Percentiles rank a stretch among this genome's conserved stretches.
These are phyloP conservation scores for Cantharis lateralis DNA, from an alignment of 2,888 invertebrate species.

Conservation along the genomic window DNA sequence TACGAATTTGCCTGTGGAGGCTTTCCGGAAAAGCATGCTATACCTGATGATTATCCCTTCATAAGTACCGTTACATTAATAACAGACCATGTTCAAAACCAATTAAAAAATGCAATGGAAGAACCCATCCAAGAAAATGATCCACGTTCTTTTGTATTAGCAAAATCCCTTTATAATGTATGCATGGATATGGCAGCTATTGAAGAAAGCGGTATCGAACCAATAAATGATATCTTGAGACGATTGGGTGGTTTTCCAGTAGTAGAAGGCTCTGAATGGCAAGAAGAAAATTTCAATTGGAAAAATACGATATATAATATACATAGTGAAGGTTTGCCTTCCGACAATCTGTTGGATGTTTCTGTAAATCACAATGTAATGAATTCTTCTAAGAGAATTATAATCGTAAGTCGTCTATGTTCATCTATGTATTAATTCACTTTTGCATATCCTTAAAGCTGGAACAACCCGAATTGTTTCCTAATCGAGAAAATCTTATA, in stretches of 20 bases:
- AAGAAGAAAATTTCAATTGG: constrained; percentile 76
- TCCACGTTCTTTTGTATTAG: not conserved
- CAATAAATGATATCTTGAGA: constrained; percentile 71
- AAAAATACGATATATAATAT: constrained; percentile 42
- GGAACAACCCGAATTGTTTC: constrained; percentile 83
- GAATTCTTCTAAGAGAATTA: constrained; percentile 32
- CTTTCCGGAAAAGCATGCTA: constrained; percentile 8
- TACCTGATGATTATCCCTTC: constrained; percentile 7
- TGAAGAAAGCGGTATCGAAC: constrained; percentile 75
- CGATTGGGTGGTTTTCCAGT: constrained; percentile 94
- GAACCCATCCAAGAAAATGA: not conserved
- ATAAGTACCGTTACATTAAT: constrained; percentile 6
- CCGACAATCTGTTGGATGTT: constrained; percentile 24
- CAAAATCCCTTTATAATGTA: constrained; percentile 56
- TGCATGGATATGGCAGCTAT: constrained; percentile 87
- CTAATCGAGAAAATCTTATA: constrained; percentile 83
- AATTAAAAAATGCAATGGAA: constrained; percentile 7
- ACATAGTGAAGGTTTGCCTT: constrained; percentile 24
- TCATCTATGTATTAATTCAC: constrained; percentile 1
- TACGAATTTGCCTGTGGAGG: constrained; percentile 23
- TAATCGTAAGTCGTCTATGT: constrained; percentile 22
- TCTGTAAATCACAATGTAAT: constrained; percentile 25
- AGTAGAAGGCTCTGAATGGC: constrained; percentile 76
- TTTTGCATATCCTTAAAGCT: constrained; percentile 60
- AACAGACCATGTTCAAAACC: not conserved